Evolutionary conservation across 2,888 invertebrate species (phyloP).

Genomic region (Dioctria linearis): DNA sequence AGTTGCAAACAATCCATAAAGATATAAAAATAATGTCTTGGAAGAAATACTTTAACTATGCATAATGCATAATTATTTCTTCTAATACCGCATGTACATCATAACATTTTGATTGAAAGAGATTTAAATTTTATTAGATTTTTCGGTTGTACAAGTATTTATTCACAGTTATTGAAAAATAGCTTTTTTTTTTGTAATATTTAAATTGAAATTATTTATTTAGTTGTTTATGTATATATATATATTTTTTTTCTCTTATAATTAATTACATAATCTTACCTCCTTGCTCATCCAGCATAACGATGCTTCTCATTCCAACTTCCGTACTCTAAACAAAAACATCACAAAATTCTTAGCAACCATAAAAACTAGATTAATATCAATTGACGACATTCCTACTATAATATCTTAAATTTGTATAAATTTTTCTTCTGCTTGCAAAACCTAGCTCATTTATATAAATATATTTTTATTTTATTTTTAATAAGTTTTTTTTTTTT

Average conservation of each 20-base stretch:
- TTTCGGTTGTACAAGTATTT: slow-evolving; percentile 20
- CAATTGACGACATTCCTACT: slow-evolving; percentile 55
- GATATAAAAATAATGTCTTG: too few relatives aligned
- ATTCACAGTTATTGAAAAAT: slow-evolving; percentile 10
- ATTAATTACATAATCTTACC: slow-evolving; percentile 83
- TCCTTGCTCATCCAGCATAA: slow-evolving; percentile 99
- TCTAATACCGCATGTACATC: neutral
- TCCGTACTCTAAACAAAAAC: slow-evolving; percentile 96
- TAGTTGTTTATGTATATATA: slow-evolving; percentile 57
- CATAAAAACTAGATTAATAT: slow-evolving; percentile 51
- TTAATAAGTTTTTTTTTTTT: neutral
- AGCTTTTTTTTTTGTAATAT: slow-evolving; percentile 27
- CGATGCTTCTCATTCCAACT: slow-evolving; percentile 99
- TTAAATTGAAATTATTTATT: slow-evolving; percentile 17
- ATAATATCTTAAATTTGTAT: slow-evolving; percentile 52
- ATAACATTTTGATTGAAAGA: slow-evolving; percentile 41
- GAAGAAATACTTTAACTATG: too few relatives aligned
- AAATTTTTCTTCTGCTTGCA: slow-evolving; percentile 31
- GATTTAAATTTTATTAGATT: neutral
- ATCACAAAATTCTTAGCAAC: slow-evolving; percentile 64
- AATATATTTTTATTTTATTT: slow-evolving; percentile 2
- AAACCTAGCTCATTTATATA: neutral
- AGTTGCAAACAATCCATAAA: too few relatives aligned
- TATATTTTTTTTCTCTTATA: slow-evolving; percentile 61
- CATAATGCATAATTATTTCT: too few relatives aligned